Evolutionary conservation across 35 echinoderm and acorn worm species (phyloP), one percentile per base, ranked within the genome.

Genomic region (Apostichopus californicus): DNA sequence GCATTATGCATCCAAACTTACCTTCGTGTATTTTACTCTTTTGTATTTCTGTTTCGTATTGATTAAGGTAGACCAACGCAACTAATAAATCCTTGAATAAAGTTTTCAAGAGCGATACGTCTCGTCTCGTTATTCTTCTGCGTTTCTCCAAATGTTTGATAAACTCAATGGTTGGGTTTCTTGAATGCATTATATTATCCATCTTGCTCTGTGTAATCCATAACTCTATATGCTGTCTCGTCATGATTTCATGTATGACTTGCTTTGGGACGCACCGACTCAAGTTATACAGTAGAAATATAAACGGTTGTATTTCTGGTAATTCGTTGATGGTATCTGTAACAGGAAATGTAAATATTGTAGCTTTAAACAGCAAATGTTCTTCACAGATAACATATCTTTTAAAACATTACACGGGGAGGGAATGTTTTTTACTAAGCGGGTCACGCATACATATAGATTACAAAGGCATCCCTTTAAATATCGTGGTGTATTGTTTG

Each of bases 281-380:
- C 71, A 75, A 22, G n/a, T 75, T 75, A 1, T 75, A 75, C 71
- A 75, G 6, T 75, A 75, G 71, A 75, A 75, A 75, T 24, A 20
- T 75, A 75, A 75, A 75, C 71, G 71, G 71, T n/a, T 75, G 12
- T 75, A 75, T 75, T n/a, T 75, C 71, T 75, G 71, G 71, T 75
- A 22, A 75, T 7, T 75, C 71, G 7, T 18, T 75, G 7, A 18
- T 75, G 12, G 71, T 75, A 20, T 75, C 71, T 75, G 71, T 18
- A 75, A n/a, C 1, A 75, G n/a, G 6, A 73, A 10, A 73, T 20
- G 17, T 75, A 75, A 22, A 75, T 46, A 46, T 0, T 46, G 2
- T 46, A 46, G 2, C 34, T 46, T 46, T 46, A 46, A 0, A 0
- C 0, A 46, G 34, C 34, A 0, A 46, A 4, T 0, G 3, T 2